Base-by-base conservation (phyloP, 1,140 invertebrate genomes). In the Lepidurus apus region DNA sequence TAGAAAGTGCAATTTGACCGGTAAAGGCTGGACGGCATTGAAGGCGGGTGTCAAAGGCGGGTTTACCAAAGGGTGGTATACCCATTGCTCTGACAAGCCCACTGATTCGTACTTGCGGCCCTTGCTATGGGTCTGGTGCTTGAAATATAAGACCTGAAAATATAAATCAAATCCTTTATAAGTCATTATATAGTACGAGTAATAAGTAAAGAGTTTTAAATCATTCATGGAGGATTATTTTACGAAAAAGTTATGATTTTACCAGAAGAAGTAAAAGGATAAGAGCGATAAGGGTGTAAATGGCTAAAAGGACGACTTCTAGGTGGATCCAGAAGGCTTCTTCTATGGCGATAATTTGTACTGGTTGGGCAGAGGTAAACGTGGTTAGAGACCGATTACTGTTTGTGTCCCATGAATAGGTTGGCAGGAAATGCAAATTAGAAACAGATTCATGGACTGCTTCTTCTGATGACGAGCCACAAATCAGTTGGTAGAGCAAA, bases 61-160 rank as follows among this genome's bases (percentile, higher is more conserved):
- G 9, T 65, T 21, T 13, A 65, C 53, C 53, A 65, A 65, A 21
- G 53, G 53, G 21, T 65, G 53, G 53, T 65, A 65, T 21, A 65
- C 53, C 53, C 53, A 65, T 65, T 65, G 53, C 53, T 65, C 53
- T 13, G 53, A 65, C 53, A 65, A 65, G 53, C 53, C 53, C 53
- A 65, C 6, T 65, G 53, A 4, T 65, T 13, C 53, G 13, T n/a
- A 65, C 3, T 13, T 13, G 53, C 53, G 53, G 13, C 53, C 21
- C 53, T 65, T 65, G 17, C 13, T 65, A 21, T 65, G 17, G 53
- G 34, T 34, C 34, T 65, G 53, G 17, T 65, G 53, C 13, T 65
- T 65, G 4, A 65, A 65, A 65, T 65, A 65, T 13, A 65, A 11
- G 17, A 21, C 53, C 53, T 65, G 53, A 17, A 65, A 65, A 21